Evolutionary conservation across 2,888 invertebrate species (phyloP).

Genomic region (Hirtodrosophila alboralis): DNA sequence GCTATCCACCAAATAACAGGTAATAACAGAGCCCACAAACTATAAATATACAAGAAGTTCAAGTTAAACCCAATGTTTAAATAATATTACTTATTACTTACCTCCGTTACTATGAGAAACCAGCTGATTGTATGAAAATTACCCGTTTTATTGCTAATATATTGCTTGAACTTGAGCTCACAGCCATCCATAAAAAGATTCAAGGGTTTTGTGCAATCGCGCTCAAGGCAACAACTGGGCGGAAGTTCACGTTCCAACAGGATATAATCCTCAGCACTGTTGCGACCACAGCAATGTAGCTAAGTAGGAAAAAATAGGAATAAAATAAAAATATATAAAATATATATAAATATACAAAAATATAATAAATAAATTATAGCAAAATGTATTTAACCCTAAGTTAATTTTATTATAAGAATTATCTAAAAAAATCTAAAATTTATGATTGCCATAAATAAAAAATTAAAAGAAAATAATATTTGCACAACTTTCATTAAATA

Average conservation of each 20-base stretch:
- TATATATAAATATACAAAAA: not conserved
- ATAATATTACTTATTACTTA: slow-evolving; percentile 19
- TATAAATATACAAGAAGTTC: slow-evolving; percentile 28
- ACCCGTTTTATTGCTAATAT: slow-evolving; percentile 67
- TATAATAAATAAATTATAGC: too few relatives aligned
- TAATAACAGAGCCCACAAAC: slow-evolving; percentile 75
- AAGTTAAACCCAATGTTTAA: slow-evolving; percentile 2
- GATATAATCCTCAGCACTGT: slow-evolving; percentile 75
- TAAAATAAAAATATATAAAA: not conserved
- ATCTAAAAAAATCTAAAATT: too few relatives aligned
- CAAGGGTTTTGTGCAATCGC: slow-evolving; percentile 65
- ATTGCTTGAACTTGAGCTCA: slow-evolving; percentile 68
- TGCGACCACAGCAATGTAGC: slow-evolving; percentile 80
- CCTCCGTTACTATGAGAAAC: slow-evolving; percentile 74
- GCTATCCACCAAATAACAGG: slow-evolving; percentile 78
- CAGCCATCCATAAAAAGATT: slow-evolving; percentile 76
- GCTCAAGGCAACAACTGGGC: slow-evolving; percentile 70
- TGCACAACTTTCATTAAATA: too few relatives aligned
- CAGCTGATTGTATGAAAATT: slow-evolving; percentile 78
- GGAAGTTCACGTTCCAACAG: slow-evolving; percentile 69
- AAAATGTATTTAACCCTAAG: too few relatives aligned
- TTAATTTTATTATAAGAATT: too few relatives aligned
- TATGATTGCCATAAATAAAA: too few relatives aligned
- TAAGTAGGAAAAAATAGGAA: slow-evolving; percentile 12
- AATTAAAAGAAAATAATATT: too few relatives aligned